Base-by-base conservation (phyloP, 92 coral and sea anemone species). In the Porites cylindrica region DNA sequence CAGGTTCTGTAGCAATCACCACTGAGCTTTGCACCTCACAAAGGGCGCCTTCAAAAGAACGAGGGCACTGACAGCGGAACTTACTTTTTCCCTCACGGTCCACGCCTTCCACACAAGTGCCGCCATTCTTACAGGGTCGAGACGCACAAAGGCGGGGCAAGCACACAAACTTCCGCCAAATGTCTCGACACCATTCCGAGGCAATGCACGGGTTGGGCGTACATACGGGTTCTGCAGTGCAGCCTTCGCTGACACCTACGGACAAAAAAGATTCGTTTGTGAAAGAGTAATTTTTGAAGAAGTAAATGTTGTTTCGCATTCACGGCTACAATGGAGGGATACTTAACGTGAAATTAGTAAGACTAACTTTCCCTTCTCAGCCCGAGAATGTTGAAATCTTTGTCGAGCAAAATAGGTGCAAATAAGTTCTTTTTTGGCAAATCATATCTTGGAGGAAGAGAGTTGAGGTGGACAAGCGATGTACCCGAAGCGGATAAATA, bases 161-260 rank as follows among this genome's bases (percentile, higher is more conserved):
- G 85, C 99, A 96, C 11, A 87, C 88, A 80, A 84, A 86, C 86
- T 63, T 88, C 60, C 92, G 92, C 99, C 99, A 96, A 19, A 91
- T 88, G 86, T 96, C 99, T 78, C 94, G 91, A 71, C 99, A 96
- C 96, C 98, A 95, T 78, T 75, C 79, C 24, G 89, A 79, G 66
- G 85, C 78, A 7, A 88, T 80, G 84, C 99, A 96, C 29, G 81
- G 92, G 29, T 69, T 71, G 80, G 67, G 77, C 19, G 66, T 20
- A 82, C 99, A 96, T 24, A 76, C 83, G 61, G 93, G 91, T 16
- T 66, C 82, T 21, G 99, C 92, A 1, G 32, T 68, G 60, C 99
- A 96, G 58, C 99, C 99, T 70, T 79, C 79, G 26, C 58, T 72
- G 13, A 96, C 95, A 20, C 97, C 98, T 96, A 85, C 12, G 68